These are phyloP conservation scores for Sylvia borin DNA, from an alignment of 2,797 vertebrate genomes.

Conservation along the genomic window DNA sequence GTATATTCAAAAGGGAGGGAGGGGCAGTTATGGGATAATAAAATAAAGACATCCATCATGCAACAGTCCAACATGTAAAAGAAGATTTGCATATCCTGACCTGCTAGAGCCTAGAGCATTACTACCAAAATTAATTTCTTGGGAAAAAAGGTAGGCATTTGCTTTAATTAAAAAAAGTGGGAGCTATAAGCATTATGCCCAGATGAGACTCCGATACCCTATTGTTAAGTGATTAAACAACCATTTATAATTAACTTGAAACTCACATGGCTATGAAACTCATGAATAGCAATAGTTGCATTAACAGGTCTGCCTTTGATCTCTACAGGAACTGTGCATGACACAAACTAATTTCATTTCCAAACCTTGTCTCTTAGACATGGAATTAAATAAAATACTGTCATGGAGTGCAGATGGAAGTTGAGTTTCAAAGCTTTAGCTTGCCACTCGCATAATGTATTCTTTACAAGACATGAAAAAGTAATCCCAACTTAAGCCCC, in stretches of 20 bases:
- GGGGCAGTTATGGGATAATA: background rate
- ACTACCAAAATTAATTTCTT: slow-evolving; percentile 49
- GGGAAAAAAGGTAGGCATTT: slow-evolving; percentile 47
- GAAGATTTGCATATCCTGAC: slow-evolving; percentile 25
- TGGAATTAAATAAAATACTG: slow-evolving; percentile 24
- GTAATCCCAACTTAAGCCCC: slow-evolving; percentile 11
- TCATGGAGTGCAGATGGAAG: background rate
- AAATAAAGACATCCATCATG: slow-evolving; percentile 44
- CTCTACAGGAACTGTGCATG: slow-evolving; percentile 39
- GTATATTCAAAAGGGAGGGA: background rate
- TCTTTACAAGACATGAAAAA: slow-evolving; percentile 39
- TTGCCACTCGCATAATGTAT: background rate
- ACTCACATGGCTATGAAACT: slow-evolving; percentile 8
- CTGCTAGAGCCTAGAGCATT: slow-evolving; percentile 20
- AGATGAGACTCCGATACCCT: slow-evolving; percentile 44
- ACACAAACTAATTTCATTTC: slow-evolving; percentile 50
- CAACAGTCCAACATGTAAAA: background rate
- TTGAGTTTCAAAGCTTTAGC: slow-evolving; percentile 43
- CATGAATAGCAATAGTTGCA: slow-evolving; percentile 67
- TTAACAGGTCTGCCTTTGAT: slow-evolving; percentile 60
- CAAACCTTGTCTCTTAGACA: slow-evolving; percentile 31
- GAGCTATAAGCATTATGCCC: slow-evolving; percentile 23
- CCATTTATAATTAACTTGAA: slow-evolving; percentile 67
- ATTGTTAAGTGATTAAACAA: slow-evolving; percentile 62
- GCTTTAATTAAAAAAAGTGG: slow-evolving; percentile 54